These are phyloP conservation scores for Phragmatobia fuliginosa DNA, from an alignment of 2,888 invertebrate species.

Conservation along the genomic window DNA sequence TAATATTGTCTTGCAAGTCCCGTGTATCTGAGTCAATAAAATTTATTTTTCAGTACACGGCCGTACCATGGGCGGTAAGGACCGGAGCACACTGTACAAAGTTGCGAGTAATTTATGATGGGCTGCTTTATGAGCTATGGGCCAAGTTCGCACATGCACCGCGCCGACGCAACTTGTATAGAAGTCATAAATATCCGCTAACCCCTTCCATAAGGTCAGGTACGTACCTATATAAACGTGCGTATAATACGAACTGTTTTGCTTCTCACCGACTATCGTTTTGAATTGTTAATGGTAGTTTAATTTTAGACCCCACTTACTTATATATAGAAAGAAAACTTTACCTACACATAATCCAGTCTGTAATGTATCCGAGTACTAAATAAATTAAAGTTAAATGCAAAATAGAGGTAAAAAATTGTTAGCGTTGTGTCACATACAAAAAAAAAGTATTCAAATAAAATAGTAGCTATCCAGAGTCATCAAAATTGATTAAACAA, in stretches of 20 bases:
- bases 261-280: conserved; percentile 29
- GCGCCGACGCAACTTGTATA: conserved; percentile 63
- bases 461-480: conserved; percentile 30
- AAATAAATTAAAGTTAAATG: neutral
- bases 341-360: neutral
- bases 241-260: conserved; percentile 47
- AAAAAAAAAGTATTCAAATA: conserved; percentile 31
- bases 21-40: conserved; percentile 54
- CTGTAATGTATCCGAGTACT: neutral
- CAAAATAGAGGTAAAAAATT: neutral
- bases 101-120: conserved; percentile 81
- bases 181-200: conserved; percentile 75
- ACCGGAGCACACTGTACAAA: conserved; percentile 69
- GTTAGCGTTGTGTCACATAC: neutral
- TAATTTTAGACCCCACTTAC: neutral
- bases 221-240: conserved; percentile 63
- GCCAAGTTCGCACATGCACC: conserved; percentile 78
- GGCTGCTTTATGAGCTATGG: conserved; percentile 72
- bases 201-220: conserved; percentile 71
- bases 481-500: conserved; percentile 50
- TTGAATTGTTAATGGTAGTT: conserved; percentile 16
- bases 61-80: conserved; percentile 51
- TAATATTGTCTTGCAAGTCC: conserved; percentile 48
- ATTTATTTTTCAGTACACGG: conserved; percentile 61
- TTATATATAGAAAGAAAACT: neutral